Base-by-base conservation (phyloP, 2,888 invertebrate species). In the Troides aeacus region DNA sequence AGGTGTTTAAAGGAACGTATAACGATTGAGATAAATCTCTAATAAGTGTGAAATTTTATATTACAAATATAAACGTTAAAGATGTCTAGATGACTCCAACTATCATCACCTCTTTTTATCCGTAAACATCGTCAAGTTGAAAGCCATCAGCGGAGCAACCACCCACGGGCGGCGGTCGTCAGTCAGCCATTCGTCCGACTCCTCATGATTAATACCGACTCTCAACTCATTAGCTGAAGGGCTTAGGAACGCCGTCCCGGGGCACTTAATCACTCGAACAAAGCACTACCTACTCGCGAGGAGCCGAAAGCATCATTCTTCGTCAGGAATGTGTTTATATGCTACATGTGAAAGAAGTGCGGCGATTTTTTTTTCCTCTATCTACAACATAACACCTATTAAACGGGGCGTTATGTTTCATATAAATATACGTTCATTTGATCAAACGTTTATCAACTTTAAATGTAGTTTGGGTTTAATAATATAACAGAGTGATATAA, bases 251-350 rank as follows among this genome's bases (percentile, higher is more conserved):
- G 84, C 84, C 79, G 83, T 81, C 78, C 84, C 84, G 82, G 81
- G 86, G 85, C 86, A 92, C 91, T 92, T 92, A 92, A 92, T 92
- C 92, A 92, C 89, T 84, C 89, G 90, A 89, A 92, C 92, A 92
- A 91, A 90, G 91, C 89, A 87, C 89, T 90, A 87, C 90, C 90
- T 90, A 91, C 90, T 89, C 88, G 87, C 87, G 81, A 83, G 84
- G 85, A 89, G 88, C 88, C 89, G 90, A 90, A 91, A 90, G 89
- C 90, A 91, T 92, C 92, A 90, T 91, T 92, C 92, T 92, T 92
- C 90, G 90, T 92, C 92, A 92, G 88, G 91, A 91, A 92, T 90
- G 90, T 84, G 84, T 80, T 80, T 70, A 77, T 72, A 73, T 74
- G 84, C 85, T 74, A 70, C 76, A 79, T 78, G 80, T 72, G 73